These are phyloP conservation scores for Lepidurus arcticus DNA, from an alignment of 1,140 invertebrate species.

Conservation along the genomic window DNA sequence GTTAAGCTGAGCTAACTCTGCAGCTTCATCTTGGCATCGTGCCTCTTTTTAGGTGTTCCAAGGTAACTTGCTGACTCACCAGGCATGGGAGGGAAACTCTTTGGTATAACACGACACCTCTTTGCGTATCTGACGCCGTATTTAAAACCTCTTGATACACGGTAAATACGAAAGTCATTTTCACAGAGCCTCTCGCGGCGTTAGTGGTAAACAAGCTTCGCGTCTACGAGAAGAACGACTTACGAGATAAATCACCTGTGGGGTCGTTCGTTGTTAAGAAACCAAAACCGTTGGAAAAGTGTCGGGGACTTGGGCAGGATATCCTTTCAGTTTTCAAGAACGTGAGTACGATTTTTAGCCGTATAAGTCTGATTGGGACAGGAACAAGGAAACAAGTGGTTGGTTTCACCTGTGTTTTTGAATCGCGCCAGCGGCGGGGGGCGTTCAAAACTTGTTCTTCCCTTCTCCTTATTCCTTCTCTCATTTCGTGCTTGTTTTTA, in stretches of 20 bases:
- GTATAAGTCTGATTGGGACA: not conserved
- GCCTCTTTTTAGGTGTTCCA: slow-evolving; percentile 1
- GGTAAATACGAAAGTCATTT: no score
- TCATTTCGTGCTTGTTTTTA: slow-evolving; percentile 8
- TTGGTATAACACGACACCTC: not conserved
- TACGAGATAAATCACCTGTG: not conserved
- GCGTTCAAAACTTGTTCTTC: slow-evolving; percentile 16
- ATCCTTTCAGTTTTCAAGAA: not conserved
- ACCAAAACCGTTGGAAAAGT: not conserved
- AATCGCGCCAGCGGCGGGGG: not conserved
- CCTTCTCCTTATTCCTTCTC: not conserved
- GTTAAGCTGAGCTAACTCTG: not conserved
- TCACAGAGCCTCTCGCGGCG: no score
- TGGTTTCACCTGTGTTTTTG: slow-evolving; percentile 13
- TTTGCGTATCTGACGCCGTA: not conserved
- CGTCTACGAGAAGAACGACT: not conserved
- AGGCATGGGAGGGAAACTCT: slow-evolving; percentile 3
- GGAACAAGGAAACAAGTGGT: slow-evolving; percentile 14
- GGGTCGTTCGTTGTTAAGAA: not conserved
- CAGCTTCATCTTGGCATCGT: not conserved
- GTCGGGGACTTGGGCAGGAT: not conserved
- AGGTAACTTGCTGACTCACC: slow-evolving; percentile 13
- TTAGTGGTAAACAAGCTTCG: not conserved
- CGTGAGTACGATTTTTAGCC: not conserved
- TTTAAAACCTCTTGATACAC: not conserved